Evolutionary conservation across 1,140 invertebrate genomes (phyloP), one percentile per base, ranked within the genome.

Genomic region (Lepidostoma basale): DNA sequence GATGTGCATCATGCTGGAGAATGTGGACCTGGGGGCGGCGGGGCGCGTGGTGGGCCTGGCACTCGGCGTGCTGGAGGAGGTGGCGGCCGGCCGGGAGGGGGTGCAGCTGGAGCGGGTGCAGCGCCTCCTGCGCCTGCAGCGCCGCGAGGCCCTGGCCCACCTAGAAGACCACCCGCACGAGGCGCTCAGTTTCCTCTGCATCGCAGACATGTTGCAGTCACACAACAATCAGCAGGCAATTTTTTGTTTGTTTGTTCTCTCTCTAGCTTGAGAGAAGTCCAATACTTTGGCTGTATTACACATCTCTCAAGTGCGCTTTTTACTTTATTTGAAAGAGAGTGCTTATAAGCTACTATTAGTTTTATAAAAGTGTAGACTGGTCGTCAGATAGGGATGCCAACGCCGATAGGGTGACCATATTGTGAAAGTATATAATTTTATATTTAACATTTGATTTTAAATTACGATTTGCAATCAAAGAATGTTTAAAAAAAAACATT

Each of bases 141-240:
- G 92, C 52, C 80, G 93, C 5, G 89, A 93, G 75, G 84, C 86
- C 75, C 81, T 92, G 44, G 90, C 87, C 68, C 84, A 85, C 70
- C 78, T 92, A 3, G 94, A 96, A 81, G 90, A 87, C 20, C 85
- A 85, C 67, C 92, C 93, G 1, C 91, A 94, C 75, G 86, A 91
- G 63, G 81, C 87, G 5, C 79, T 95, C 28, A 89, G 92, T 1
- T 89, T 88, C 75, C 86, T 89, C 72, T 85, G 92, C 26, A 92
- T 96, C 75, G 90, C 89, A 0, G 92, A 96, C 77, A 88, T 92
- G 72, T 80, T 97, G 16, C 96, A 94, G 79, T 92, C 93, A 8
- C 85, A 88, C 44, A 86, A 81, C 16, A 85, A 90, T 67, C 79
- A 89, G 70, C 91, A 94, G 79, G 91, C 94, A 80, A 88, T 88